Conservation (phyloP, 2,797 vertebrate genomes). For the Carduelis carduelis region DNA sequence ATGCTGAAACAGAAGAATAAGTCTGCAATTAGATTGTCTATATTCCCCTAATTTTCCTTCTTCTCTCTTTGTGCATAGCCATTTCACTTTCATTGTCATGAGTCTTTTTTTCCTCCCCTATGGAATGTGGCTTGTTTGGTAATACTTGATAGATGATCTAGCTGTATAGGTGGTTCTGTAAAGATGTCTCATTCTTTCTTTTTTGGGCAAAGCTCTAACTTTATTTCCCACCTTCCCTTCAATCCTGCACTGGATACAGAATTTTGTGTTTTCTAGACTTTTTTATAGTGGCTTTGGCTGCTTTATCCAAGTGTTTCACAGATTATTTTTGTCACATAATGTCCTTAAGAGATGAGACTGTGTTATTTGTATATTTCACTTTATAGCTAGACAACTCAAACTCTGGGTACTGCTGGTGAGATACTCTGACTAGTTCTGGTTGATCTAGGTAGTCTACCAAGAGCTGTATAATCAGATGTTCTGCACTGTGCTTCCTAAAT, state of each 20-base stretch:
- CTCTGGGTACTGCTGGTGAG: neutral
- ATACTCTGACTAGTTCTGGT: neutral
- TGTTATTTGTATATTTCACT: neutral
- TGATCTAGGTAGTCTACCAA: neutral
- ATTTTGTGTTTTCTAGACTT: neutral
- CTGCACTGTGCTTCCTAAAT: constrained; percentile 20
- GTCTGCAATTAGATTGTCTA: neutral
- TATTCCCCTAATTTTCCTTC: neutral
- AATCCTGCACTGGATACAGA: neutral
- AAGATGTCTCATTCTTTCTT: neutral
- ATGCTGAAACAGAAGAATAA: neutral
- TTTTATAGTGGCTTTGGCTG: neutral
- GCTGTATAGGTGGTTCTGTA: neutral
- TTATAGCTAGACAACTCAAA: neutral
- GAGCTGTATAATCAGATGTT: neutral
- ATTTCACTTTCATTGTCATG: neutral
- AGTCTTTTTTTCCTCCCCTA: fast-evolving
- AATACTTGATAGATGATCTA: neutral
- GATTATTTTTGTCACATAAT: neutral
- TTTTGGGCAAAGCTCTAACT: neutral
- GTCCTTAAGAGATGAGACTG: neutral
- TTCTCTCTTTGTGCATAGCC: neutral
- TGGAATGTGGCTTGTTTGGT: neutral
- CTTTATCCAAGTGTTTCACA: neutral
- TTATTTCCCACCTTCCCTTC: neutral